Percentiles rank a stretch among this genome's conserved stretches.
Evolutionary conservation across 2,113 vertebrate species (phyloP).

Genomic region (Pipa parva): DNA sequence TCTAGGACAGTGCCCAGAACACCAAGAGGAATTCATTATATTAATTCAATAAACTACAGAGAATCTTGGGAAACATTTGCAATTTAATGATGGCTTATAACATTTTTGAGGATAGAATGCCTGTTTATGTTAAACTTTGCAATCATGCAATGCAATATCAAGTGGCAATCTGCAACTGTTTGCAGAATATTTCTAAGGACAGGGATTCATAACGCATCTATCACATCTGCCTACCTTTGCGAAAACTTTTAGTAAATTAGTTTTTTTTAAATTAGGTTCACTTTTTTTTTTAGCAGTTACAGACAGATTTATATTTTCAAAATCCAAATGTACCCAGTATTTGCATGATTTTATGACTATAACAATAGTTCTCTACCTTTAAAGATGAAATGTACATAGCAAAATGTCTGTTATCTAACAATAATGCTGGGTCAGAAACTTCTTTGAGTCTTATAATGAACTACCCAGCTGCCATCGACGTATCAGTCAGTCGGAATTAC

Average conservation of each 20-base stretch:
- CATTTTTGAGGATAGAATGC: too few species aligned
- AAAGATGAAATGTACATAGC: background rate
- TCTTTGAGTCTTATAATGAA: background rate
- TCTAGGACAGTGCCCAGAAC: too few species aligned
- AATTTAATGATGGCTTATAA: too few species aligned
- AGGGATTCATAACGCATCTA: too few species aligned
- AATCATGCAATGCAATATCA: too few species aligned
- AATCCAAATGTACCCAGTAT: background rate
- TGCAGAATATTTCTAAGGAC: too few species aligned
- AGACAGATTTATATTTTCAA: background rate
- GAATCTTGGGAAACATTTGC: too few species aligned
- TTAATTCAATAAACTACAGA: too few species aligned
- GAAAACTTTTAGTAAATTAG: background rate
- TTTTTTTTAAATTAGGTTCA: background rate
- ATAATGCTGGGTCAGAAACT: background rate
- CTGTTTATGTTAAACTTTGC: too few species aligned
- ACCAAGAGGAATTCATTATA: too few species aligned
- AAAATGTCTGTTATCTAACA: background rate
- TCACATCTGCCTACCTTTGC: too few species aligned
- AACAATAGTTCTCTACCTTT: background rate
- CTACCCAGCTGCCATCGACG: constrained; percentile 4
- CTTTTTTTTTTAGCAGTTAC: background rate
- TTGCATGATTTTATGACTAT: background rate
- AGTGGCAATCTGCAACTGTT: too few species aligned
- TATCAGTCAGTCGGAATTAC: constrained; percentile 3